These are phyloP conservation scores for Erythrolamprus reginae DNA, from an alignment of 2,113 vertebrate genomes.

Conservation along the genomic window DNA sequence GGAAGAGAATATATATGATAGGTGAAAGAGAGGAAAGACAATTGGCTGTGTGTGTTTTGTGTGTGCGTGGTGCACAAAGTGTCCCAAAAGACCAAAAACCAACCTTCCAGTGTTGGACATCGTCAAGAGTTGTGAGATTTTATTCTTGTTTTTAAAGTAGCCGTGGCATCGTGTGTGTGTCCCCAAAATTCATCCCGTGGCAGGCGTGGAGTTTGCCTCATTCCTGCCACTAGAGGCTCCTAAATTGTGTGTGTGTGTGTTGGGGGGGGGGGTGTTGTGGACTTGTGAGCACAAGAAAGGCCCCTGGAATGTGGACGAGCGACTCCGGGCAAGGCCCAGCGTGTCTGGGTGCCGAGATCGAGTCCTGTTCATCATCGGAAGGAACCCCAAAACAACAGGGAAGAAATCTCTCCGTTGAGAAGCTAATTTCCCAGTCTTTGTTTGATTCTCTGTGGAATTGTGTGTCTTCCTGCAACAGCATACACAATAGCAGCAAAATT, in stretches of 20 bases:
- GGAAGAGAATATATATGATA: too few relatives aligned
- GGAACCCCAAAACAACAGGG: neutral
- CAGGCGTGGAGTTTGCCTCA: accelerated
- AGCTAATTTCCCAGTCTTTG: neutral
- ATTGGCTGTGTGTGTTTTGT: neutral
- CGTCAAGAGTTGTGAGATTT: neutral
- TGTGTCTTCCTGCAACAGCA: neutral
- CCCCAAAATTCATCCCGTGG: neutral
- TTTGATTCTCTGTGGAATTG: neutral
- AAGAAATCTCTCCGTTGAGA: neutral
- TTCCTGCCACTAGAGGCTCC: neutral
- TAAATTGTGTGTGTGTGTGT: neutral
- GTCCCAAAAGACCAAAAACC: too few relatives aligned
- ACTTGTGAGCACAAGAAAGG: neutral
- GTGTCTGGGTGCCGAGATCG: neutral
- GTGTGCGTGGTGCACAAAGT: neutral
- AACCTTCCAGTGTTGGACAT: neutral
- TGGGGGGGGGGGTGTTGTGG: neutral
- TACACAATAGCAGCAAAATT: neutral
- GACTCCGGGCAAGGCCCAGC: neutral
- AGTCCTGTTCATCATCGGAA: neutral
- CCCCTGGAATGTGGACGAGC: neutral
- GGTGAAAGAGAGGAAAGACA: too few relatives aligned
- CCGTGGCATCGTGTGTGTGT: neutral
- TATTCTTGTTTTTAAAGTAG: neutral